Evolutionary conservation across 2,888 invertebrate species (phyloP).

Genomic region (Hydrotaea cyrtoneurina): DNA sequence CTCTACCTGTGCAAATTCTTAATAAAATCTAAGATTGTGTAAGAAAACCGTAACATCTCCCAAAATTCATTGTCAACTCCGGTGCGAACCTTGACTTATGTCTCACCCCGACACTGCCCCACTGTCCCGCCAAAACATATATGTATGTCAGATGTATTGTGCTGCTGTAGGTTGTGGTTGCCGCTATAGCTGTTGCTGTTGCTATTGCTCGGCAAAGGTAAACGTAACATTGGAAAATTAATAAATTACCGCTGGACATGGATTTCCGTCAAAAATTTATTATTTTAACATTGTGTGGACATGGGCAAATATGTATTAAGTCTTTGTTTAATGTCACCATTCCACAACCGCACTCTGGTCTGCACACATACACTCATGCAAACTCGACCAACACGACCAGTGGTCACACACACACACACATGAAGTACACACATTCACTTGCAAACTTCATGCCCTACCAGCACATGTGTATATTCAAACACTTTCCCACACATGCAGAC

Average conservation of each 20-base stretch:
- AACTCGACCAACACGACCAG: background rate
- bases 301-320: conserved; percentile 50
- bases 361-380: conserved; percentile 3
- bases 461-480: background rate
- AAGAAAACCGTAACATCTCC: too few species aligned
- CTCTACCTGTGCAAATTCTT: too few species aligned
- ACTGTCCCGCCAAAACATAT: background rate
- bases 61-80: too few species aligned
- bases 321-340: conserved; percentile 44
- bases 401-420: conserved; percentile 8
- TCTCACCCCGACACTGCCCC: too few species aligned
- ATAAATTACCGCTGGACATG: conserved; percentile 55
- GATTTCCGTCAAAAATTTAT: conserved; percentile 60
- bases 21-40: too few species aligned
- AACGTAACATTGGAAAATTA: conserved; percentile 53
- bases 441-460: background rate
- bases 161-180: background rate
- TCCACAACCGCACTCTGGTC: background rate
- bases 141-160: background rate
- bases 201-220: background rate
- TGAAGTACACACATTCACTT: conserved; percentile 31
- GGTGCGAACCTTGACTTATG: too few species aligned
- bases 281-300: conserved; percentile 59
- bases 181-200: background rate
- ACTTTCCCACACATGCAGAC: background rate